These are phyloP conservation scores for Spinus pinus DNA, from an alignment of 2,797 vertebrate genomes.

Conservation along the genomic window DNA sequence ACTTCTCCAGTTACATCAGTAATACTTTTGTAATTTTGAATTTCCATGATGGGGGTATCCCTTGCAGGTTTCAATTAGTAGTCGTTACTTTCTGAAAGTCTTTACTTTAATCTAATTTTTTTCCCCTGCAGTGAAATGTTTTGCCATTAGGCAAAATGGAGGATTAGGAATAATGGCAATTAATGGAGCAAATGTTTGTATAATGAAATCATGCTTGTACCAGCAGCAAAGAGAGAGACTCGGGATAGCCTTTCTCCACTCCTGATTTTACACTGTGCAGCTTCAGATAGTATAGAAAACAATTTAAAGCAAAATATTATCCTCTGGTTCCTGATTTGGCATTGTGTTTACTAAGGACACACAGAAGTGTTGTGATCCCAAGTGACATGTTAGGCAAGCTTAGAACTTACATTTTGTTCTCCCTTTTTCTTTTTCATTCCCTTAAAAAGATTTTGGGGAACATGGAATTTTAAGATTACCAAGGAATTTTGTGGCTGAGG, in stretches of 20 bases:
- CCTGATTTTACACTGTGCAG: background rate
- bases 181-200: constrained; percentile 58
- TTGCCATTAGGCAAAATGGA: constrained; percentile 59
- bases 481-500: background rate
- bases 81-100: constrained; percentile 16
- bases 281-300: constrained; percentile 18
- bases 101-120: constrained; percentile 46
- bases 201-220: constrained; percentile 51
- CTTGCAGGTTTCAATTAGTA: constrained; percentile 58
- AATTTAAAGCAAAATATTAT: constrained; percentile 15
- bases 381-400: background rate
- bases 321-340: constrained; percentile 7
- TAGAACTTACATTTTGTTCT: background rate
- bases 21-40: background rate
- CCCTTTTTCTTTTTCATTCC: background rate
- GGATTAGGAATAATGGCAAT: constrained; percentile 63
- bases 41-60: constrained; percentile 41
- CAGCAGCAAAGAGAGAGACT: background rate
- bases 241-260: background rate
- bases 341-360: background rate
- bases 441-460: background rate
- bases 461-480: background rate
- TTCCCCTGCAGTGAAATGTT: constrained; percentile 36
- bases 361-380: background rate
- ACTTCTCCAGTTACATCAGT: background rate